Evolutionary conservation across 2,797 vertebrate species (phyloP), one percentile per base, ranked within the genome.

Genomic region (Ceryle rudis): DNA sequence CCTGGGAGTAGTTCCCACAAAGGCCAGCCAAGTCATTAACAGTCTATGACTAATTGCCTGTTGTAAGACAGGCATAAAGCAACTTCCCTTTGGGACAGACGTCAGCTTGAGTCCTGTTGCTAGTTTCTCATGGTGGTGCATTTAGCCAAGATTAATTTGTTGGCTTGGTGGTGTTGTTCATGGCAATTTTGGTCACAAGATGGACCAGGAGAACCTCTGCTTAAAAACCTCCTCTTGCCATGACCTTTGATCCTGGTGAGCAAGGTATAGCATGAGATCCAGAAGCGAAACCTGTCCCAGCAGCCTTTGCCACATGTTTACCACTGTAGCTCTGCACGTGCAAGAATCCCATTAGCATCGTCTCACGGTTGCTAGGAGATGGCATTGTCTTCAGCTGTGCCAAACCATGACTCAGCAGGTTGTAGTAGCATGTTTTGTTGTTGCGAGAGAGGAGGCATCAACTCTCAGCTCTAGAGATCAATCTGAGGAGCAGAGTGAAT

Each of bases 11-110:
- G 72, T 81, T 94, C 82, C 79, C 82, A 79, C 41, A 93, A 90
- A 95, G 91, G 91, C 77, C 91, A 91, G 77, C 75, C 69, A 83
- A 94, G 90, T 96, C 89, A 83, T 95, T 96, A 95, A 79, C 87
- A 95, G 57, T 1, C 70, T 37, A 11, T 78, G 89, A 93, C 91
- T 96, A 96, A 93, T 94, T 95, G 77, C 81, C 54, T 74, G 74
- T 37, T 78, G 37, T 69, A 90, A 74, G 57, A 72, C 2, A 23
- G 75, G 58, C 72, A 25, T 23, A 77, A 74, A 90, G 35, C 31
- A 66, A 69, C 82, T 91, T 90, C 21, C 81, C 66, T 88, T 78
- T 49, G 75, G 52, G 80, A 60, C 1, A 0, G 58, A 81, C 62
- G 73, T 91, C 85, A 55, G 73, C 80, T 55, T 17, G 62, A 72